Evolutionary conservation across 2,113 vertebrate genomes (phyloP).

Genomic region (Lampris incognitus): DNA sequence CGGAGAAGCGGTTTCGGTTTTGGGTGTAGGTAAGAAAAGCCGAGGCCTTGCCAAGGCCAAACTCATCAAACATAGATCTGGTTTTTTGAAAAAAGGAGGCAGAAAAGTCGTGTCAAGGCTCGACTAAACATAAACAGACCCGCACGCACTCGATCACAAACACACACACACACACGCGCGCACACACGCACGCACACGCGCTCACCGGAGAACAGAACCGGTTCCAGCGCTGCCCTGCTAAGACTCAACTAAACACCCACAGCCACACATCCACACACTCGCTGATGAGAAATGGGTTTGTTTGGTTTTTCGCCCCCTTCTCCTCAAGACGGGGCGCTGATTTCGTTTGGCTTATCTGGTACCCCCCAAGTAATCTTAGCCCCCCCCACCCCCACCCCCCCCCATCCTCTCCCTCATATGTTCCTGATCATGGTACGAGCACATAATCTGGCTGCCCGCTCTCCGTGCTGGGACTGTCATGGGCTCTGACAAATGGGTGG

Average conservation of each 20-base stretch:
- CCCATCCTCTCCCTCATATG: slow-evolving; percentile 23
- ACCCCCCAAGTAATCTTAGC: too few species aligned
- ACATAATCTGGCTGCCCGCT: slow-evolving; percentile 18
- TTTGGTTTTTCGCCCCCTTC: not conserved
- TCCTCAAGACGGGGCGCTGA: slow-evolving; percentile 13
- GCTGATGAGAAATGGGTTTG: not conserved
- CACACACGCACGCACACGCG: slow-evolving; percentile 1
- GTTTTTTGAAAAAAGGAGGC: too few species aligned
- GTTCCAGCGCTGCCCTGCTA: too few species aligned
- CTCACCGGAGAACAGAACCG: slow-evolving; percentile 7
- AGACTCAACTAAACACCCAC: too few species aligned
- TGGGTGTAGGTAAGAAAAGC: too few species aligned
- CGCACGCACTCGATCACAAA: slow-evolving; percentile 14
- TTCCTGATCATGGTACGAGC: slow-evolving; percentile 32
- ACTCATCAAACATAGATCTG: too few species aligned
- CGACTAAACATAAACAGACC: slow-evolving; percentile 4
- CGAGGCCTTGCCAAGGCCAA: too few species aligned
- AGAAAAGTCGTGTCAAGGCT: not conserved
- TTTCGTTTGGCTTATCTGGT: slow-evolving; percentile 3
- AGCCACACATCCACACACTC: not conserved
- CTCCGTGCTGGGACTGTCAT: slow-evolving; percentile 35
- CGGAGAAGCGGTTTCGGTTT: too few species aligned
- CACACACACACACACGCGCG: slow-evolving; percentile 13
- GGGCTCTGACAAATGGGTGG: slow-evolving; percentile 54
- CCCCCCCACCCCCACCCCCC: not conserved